Evolutionary conservation across 1,140 invertebrate genomes (phyloP).

Genomic region (Bradysia coprophila): DNA sequence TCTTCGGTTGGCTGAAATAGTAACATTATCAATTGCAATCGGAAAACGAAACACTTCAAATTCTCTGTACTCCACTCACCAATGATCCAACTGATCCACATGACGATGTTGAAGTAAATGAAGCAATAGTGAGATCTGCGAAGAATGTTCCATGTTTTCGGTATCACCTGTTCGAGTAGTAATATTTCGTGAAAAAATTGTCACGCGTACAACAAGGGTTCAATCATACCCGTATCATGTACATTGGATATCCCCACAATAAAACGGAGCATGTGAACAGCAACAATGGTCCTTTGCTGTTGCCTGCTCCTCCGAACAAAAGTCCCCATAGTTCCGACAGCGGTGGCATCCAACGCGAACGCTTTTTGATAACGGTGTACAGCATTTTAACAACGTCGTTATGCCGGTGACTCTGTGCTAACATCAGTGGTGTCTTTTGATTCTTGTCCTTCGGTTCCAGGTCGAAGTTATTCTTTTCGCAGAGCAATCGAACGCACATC

Average conservation of each 20-base stretch:
- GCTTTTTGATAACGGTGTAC: constrained; percentile 57
- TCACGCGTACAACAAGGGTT: too few species aligned
- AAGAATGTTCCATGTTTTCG: constrained; percentile 76
- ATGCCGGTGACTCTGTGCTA: constrained; percentile 73
- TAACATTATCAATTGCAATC: too few species aligned
- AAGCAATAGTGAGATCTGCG: constrained; percentile 74
- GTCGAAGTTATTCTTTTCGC: constrained; percentile 62
- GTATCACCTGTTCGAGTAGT: constrained; percentile 72
- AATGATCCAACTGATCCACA: constrained; percentile 85
- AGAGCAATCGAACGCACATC: constrained; percentile 57
- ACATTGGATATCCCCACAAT: constrained; percentile 86
- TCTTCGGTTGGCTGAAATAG: constrained; percentile 63
- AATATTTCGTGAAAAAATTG: too few species aligned
- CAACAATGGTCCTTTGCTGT: constrained; percentile 71
- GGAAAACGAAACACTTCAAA: too few species aligned
- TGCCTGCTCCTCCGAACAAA: constrained; percentile 73
- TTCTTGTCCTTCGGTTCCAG: constrained; percentile 75
- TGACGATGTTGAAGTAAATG: constrained; percentile 72
- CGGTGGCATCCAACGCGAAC: constrained; percentile 67
- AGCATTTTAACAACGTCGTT: constrained; percentile 64
- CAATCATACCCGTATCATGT: constrained; percentile 57
- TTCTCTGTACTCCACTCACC: too few species aligned
- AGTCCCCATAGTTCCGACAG: constrained; percentile 76
- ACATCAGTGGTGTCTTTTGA: constrained; percentile 72
- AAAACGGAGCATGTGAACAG: constrained; percentile 71